Conservation (phyloP, 2,113 vertebrate species). For the human (Homo sapiens) region GRCh38 chr7:36636001-36636500, state of each 20-base stretch:
- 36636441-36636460: not conserved
- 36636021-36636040: not conserved
- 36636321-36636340: conserved; percentile 29
- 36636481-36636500: not conserved
- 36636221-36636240: conserved; percentile 21
- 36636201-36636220: not conserved
- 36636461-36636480: not conserved
- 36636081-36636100: not conserved
- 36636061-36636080: not conserved
- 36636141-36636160: not conserved
- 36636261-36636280: conserved; percentile 18
- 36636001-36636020: not conserved
- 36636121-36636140: not conserved
- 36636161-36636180: not conserved
- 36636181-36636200: conserved; percentile 47
- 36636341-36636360: conserved; percentile 49
- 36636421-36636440: not conserved
- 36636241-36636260: not conserved
- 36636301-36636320: conserved; percentile 28
- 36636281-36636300: not conserved
- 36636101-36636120: not conserved
- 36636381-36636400: conserved; percentile 58
- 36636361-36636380: conserved; percentile 62
- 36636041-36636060: not conserved
- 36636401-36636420: conserved; percentile 35